Conservation (phyloP, 2,888 invertebrate genomes). For the Agrypnus murinus region DNA sequence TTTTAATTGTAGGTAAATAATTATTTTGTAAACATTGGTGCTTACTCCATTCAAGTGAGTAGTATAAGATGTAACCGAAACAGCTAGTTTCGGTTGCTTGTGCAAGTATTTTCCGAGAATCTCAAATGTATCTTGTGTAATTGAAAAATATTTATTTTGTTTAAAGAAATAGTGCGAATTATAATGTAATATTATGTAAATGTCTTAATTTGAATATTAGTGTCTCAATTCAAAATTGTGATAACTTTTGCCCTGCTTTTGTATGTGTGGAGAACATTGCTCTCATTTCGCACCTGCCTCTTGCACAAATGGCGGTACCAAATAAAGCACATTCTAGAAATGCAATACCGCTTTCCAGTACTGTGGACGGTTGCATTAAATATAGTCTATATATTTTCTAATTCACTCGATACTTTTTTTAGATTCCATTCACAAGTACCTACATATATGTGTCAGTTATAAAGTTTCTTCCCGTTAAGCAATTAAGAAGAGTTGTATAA, state of each 20-base stretch:
- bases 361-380: conserved; percentile 63
- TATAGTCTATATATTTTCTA: conserved; percentile 66
- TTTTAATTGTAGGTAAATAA: conserved; percentile 34
- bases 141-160: conserved; percentile 41
- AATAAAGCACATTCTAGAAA: conserved; percentile 57
- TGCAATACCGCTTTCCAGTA: conserved; percentile 62
- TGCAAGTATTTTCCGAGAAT: conserved; percentile 45
- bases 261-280: conserved; percentile 59
- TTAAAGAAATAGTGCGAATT: conserved; percentile 35
- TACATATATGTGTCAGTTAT: conserved; percentile 65
- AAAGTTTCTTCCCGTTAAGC: conserved; percentile 65
- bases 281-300: conserved; percentile 66
- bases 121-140: conserved; percentile 52
- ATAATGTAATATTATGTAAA: conserved; percentile 38
- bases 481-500: conserved; percentile 66
- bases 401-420: conserved; percentile 65
- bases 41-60: conserved; percentile 52
- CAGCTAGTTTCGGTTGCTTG: conserved; percentile 33
- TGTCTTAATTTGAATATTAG: conserved; percentile 51
- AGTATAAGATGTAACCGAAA: conserved; percentile 46
- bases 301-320: conserved; percentile 65
- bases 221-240: conserved; percentile 60
- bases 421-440: conserved; percentile 64
- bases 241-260: conserved; percentile 60
- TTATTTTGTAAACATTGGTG: conserved; percentile 45